Evolutionary conservation across 2,113 vertebrate genomes (phyloP), one percentile per base, ranked within the genome.

Genomic region (Amblyornis subalaris): DNA sequence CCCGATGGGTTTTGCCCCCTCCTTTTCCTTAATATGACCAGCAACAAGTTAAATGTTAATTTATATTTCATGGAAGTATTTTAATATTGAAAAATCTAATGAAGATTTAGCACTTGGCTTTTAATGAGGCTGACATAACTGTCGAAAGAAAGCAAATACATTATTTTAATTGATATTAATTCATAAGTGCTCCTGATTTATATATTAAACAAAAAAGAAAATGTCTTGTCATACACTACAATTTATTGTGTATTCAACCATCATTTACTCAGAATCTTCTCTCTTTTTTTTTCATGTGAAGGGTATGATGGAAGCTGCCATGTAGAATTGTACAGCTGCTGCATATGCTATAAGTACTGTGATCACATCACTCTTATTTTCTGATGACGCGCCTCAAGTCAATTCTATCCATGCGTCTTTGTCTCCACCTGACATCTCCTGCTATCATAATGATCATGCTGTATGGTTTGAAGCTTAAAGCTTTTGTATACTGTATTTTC

Each of bases 131-230:
- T 98, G 97, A 97, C 97, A 97, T 94, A 97, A 92, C 96, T 97
- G 96, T 97, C 45, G 60, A 97, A 98, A 97, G 97, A 98, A 98
- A 98, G 97, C 97, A 98, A 98, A 98, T 98, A 97, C 74, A 97
- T 98, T 98, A 97, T 97, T 98, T 98, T 98, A 98, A 98, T 98
- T 98, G 96, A 98, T 97, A 98, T 94, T 96, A 98, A 96, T 97
- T 98, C 94, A 86, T 95, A 97, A 98, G 93, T 92, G 94, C 92
- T 97, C 62, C 91, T 94, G 96, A 97, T 98, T 98, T 98, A 97
- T 98, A 96, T 94, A 95, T 98, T 98, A 97, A 98, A 98, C 96
- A 97, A 98, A 98, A 96, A 96, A 96, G 82, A 97, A 97, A 97
- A 76, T 95, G 85, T 96, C 98, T 98, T 98, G 97, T 97, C 97